phyloP scores from a whole-genome alignment of 2,888 invertebrate species.

The Pyrrhia umbra region DNA sequence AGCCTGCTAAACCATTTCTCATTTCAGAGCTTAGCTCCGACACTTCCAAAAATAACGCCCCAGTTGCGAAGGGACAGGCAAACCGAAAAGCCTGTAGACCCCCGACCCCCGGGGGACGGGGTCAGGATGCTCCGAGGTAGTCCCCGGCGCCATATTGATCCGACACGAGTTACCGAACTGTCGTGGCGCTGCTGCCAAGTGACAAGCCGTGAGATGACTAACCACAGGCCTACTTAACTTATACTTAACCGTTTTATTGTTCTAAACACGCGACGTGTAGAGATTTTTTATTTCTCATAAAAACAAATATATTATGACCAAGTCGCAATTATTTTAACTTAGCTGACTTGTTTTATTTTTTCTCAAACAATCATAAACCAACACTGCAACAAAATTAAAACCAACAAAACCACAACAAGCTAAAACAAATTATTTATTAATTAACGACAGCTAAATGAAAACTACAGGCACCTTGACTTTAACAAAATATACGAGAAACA shows the following conservation, averaged over 20 bases:
- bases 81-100: neutral
- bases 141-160: conserved; percentile 30
- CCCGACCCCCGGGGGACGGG: neutral
- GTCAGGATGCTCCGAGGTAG: neutral
- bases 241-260: too few relatives aligned
- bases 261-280: too few relatives aligned
- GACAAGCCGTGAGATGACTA: neutral
- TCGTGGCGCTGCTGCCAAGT: conserved; percentile 15
- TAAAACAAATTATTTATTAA: neutral
- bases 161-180: conserved; percentile 1
- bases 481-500: neutral
- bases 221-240: neutral
- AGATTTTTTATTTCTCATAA: too few relatives aligned
- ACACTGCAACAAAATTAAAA: neutral
- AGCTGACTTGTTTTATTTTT: neutral
- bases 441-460: neutral
- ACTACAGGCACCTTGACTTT: neutral
- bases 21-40: neutral
- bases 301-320: too few relatives aligned
- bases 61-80: neutral
- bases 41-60: conserved; percentile 7
- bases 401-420: neutral
- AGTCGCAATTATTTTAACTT: too few relatives aligned
- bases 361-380: neutral
- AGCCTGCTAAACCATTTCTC: neutral